phyloP scores from a whole-genome alignment of 2,888 invertebrate species.

The Erebia palarica region DNA sequence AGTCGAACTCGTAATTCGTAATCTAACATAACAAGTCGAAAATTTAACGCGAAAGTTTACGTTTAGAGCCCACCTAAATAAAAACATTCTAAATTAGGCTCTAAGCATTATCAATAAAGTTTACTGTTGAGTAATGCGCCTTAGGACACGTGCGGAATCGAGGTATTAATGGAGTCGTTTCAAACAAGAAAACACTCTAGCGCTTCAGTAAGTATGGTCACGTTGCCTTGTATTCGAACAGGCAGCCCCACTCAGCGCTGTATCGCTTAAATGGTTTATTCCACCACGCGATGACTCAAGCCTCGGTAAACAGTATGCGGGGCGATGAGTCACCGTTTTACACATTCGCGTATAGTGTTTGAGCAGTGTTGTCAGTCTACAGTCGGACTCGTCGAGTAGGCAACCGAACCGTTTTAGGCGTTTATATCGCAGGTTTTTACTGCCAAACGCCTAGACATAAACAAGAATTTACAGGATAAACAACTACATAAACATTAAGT shows the following conservation, averaged over 20 bases:
- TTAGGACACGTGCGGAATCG: slow-evolving; percentile 78
- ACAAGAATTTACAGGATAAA: slow-evolving; percentile 59
- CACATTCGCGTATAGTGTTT: slow-evolving; percentile 83
- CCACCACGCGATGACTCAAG: slow-evolving; percentile 79
- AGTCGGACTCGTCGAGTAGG: slow-evolving; percentile 74
- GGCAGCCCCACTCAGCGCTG: slow-evolving; percentile 62
- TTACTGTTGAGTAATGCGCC: slow-evolving; percentile 52
- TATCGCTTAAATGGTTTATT: slow-evolving; percentile 60
- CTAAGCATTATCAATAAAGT: slow-evolving; percentile 46
- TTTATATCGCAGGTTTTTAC: slow-evolving; percentile 73
- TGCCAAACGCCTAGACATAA: slow-evolving; percentile 69
- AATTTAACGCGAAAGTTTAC: slow-evolving; percentile 78
- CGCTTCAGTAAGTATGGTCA: slow-evolving; percentile 59
- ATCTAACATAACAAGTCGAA: slow-evolving; percentile 76
- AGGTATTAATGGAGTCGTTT: slow-evolving; percentile 79
- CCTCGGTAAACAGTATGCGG: slow-evolving; percentile 83
- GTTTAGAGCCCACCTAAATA: slow-evolving; percentile 56
- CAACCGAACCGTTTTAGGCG: slow-evolving; percentile 71
- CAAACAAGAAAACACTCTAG: slow-evolving; percentile 62
- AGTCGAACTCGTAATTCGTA: slow-evolving; percentile 73
- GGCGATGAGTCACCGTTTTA: slow-evolving; percentile 83
- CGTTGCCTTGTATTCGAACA: slow-evolving; percentile 45
- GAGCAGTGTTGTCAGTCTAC: slow-evolving; percentile 81
- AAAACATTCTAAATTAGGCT: slow-evolving; percentile 29
- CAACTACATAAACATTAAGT: slow-evolving; percentile 57